Conservation (phyloP, 2,113 vertebrate species). For the Coregonus clupeaformis region DNA sequence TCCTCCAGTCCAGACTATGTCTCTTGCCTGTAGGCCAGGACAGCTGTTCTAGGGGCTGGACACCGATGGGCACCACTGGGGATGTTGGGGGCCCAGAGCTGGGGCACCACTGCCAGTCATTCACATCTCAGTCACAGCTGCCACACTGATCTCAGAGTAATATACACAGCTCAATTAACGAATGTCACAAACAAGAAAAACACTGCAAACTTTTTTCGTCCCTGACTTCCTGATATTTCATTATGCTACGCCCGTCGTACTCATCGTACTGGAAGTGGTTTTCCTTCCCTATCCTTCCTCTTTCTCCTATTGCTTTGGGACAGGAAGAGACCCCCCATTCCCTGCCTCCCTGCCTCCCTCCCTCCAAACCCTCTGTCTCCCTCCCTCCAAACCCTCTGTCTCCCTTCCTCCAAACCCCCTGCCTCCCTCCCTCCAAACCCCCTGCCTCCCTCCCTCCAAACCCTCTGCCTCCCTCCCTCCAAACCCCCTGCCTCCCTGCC, state of each 20-base stretch:
- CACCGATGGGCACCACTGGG: slow-evolving; percentile 16
- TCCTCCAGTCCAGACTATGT: slow-evolving; percentile 18
- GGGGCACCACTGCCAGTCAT: slow-evolving; percentile 46
- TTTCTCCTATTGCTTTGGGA: not conserved
- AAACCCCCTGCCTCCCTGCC: too few relatives aligned
- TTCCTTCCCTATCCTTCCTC: not conserved
- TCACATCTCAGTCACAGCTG: slow-evolving; percentile 45
- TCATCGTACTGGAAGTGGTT: not conserved
- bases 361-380: not conserved
- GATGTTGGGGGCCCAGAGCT: slow-evolving; percentile 36
- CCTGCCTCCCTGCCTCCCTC: not conserved
- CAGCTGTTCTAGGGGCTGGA: slow-evolving; percentile 33
- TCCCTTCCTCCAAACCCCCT: not conserved
- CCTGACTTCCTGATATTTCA: not conserved
- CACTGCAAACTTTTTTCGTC: not conserved
- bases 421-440: not conserved
- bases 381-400: not conserved
- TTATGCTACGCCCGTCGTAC: not conserved
- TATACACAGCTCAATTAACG: not conserved
- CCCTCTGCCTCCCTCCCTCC: not conserved
- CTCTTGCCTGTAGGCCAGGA: slow-evolving; percentile 49
- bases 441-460: not conserved
- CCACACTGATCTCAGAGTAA: slow-evolving; percentile 11
- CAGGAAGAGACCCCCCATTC: not conserved
- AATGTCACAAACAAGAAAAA: not conserved